phyloP scores from a whole-genome alignment of 2,888 invertebrate species.

The Lottia scabra region DNA sequence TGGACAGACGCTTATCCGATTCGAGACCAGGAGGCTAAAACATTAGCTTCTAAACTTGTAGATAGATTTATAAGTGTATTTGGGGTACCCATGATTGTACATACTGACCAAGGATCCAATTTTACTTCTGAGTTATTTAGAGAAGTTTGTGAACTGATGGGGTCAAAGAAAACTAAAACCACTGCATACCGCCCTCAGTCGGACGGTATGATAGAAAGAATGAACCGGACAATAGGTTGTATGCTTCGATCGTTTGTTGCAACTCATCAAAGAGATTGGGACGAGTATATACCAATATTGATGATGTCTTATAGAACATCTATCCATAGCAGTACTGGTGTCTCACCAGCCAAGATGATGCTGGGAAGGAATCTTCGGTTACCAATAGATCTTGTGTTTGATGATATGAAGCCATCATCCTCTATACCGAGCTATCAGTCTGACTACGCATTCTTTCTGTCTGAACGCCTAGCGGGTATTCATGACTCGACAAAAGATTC shows the following conservation, averaged over 20 bases:
- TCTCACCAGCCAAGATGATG: no score
- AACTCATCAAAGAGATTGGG: no score
- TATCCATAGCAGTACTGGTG: no score
- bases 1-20: conserved; percentile 4
- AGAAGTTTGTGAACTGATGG: not conserved
- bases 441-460: no score
- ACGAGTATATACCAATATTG: no score
- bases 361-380: no score
- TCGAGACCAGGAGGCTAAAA: not conserved
- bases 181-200: not conserved
- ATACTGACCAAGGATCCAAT: conserved; percentile 9
- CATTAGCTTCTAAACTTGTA: not conserved
- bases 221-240: not conserved
- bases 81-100: not conserved
- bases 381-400: no score
- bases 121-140: not conserved
- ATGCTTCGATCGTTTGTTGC: not conserved
- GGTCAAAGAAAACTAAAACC: not conserved
- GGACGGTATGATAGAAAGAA: not conserved
- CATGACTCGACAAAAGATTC: not conserved
- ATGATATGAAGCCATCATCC: no score
- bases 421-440: no score
- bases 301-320: no score
- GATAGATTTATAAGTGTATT: not conserved
- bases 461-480: not conserved